A percentile compares a stretch with the other conserved stretches of the same genome.
Evolutionary conservation across 2,113 vertebrate genomes (phyloP).

Genomic region (Daubentonia madagascariensis): DNA sequence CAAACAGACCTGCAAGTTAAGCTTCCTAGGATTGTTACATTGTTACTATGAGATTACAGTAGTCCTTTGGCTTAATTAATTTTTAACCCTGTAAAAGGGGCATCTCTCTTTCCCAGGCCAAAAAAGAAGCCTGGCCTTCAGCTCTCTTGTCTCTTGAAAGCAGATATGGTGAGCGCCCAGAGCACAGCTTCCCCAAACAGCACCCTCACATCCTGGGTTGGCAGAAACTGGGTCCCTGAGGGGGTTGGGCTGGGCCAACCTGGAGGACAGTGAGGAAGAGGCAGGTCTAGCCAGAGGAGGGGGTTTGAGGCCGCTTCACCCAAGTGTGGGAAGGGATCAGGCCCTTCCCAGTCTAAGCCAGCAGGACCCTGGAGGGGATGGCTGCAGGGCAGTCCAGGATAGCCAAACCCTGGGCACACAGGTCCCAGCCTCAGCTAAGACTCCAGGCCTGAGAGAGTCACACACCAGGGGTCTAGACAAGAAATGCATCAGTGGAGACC

Average conservation of each 20-base stretch:
- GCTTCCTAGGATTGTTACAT: no score
- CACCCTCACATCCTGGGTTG: background rate
- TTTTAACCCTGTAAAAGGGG: no score
- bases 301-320: no score
- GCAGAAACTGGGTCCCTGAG: background rate
- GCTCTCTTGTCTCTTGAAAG: background rate
- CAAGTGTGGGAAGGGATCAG: background rate
- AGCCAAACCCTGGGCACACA: background rate
- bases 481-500: background rate
- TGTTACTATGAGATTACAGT: no score
- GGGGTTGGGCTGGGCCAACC: background rate
- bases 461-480: background rate
- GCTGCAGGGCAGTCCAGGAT: background rate
- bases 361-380: background rate
- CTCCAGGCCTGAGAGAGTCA: background rate
- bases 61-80: no score
- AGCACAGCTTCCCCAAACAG: background rate
- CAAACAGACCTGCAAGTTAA: no score
- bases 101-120: background rate
- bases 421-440: background rate
- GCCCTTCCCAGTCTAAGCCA: background rate
- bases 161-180: background rate
- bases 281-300: no score
- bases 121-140: background rate
- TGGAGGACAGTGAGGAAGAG: background rate